Evolutionary conservation across 2,888 invertebrate species (phyloP), one percentile per base, ranked within the genome.

Genomic region (Erpobdella octoculata): DNA sequence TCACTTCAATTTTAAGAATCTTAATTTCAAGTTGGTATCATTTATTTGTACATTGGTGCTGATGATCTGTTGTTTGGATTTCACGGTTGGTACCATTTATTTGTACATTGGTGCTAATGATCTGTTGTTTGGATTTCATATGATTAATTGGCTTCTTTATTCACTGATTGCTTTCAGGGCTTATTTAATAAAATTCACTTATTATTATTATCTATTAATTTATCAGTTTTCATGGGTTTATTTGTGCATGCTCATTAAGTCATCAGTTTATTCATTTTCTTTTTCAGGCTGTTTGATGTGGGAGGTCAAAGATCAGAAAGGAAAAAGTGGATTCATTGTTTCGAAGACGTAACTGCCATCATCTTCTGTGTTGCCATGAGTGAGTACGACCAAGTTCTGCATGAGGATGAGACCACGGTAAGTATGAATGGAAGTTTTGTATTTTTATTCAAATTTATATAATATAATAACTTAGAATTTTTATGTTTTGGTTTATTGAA

Each of bases 11-110:
- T 98, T 98, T 88, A 98, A 98, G 88, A 97, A 97, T 87, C 92
- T 98, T 86, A 97, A 98, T 88, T 98, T 97, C 88, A 97, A 97
- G 95, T 96, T n/a, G n/a, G n/a, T n/a, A n/a, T n/a, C n/a, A n/a
- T n/a, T n/a, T n/a, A n/a, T n/a, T n/a, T n/a, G n/a, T n/a, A n/a
- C n/a, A n/a, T n/a, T n/a, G n/a, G n/a, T n/a, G n/a, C n/a, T n/a
- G n/a, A n/a, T n/a, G n/a, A n/a, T n/a, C n/a, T n/a, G n/a, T n/a
- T n/a, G n/a, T n/a, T n/a, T n/a, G n/a, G n/a, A n/a, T n/a, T n/a
- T n/a, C n/a, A n/a, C n/a, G n/a, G n/a, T n/a, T n/a, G n/a, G n/a
- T n/a, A n/a, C n/a, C n/a, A n/a, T n/a, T n/a, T n/a, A n/a, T n/a
- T n/a, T n/a, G n/a, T n/a, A n/a, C n/a, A n/a, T n/a, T n/a, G n/a